phyloP scores from a whole-genome alignment of 2,113 vertebrate genomes.

The Excalfactoria chinensis region DNA sequence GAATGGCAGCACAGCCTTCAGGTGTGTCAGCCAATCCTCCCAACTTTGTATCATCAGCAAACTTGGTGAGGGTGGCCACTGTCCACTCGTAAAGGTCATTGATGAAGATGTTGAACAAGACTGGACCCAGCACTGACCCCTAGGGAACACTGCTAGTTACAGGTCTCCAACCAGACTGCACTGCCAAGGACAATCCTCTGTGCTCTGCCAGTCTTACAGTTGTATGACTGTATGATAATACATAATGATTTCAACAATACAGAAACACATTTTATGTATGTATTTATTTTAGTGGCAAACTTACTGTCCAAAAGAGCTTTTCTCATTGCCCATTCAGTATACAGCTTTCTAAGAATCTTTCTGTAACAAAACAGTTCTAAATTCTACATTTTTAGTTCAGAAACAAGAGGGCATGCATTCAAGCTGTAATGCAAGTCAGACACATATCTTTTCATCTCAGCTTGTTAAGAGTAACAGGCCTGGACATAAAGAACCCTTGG shows the following conservation, averaged over 20 bases:
- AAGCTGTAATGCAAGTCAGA: background rate
- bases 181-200: too few species aligned
- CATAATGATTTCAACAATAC: background rate
- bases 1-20: too few species aligned
- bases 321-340: background rate
- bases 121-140: too few species aligned
- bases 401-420: background rate
- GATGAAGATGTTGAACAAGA: too few species aligned
- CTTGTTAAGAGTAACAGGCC: background rate
- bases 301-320: background rate
- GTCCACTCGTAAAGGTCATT: too few species aligned
- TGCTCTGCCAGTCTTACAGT: too few species aligned
- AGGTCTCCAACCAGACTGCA: too few species aligned
- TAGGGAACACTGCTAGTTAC: too few species aligned
- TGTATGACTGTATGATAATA: background rate
- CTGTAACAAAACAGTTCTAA: background rate
- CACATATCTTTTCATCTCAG: background rate
- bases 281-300: background rate
- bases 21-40: too few species aligned
- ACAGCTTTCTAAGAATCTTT: background rate
- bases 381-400: background rate
- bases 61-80: too few species aligned
- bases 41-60: too few species aligned
- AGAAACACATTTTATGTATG: background rate
- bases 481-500: slow-evolving; percentile 38